Base-by-base conservation (phyloP, 2,888 invertebrate species). In the Steromphala cineraria region DNA sequence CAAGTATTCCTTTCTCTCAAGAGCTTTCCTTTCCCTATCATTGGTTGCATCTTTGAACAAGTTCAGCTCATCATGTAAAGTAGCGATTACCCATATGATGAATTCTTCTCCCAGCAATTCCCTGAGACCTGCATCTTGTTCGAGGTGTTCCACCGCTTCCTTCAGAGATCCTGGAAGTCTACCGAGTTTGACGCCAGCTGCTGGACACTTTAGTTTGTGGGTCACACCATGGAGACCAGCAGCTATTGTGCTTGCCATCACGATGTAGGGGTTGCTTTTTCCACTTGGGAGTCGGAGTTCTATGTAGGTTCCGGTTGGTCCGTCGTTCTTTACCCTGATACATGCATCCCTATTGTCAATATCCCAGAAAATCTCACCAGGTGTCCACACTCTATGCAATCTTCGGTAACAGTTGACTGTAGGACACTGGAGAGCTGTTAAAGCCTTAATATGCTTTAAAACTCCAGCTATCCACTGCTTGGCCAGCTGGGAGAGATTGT, bases 401-500 rank as follows among this genome's bases (percentile, higher is more conserved):
- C 77, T 56, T 28, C 76, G 71, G 62, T 78, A 82, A 36, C 82
- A 82, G 80, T 82, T 82, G 80, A 78, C 71, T 13, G 77, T 82
- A n/a, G 82, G 82, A 46, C 82, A 75, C 24, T 52, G 77, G 10
- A 82, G 31, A 1, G 80, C 76, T 71, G 82, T 82, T 52, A 82
- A 52, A 2, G 77, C 55, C 19, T 36, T 46, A 8, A 71, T 80
- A 21, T 82, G 82, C 19, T 71, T 31, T n/a, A 82, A 36, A 40
- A 82, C 28, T 28, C 82, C 82, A n/a, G 82, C 80, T 24, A 79
- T 56, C 82, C 82, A 82, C 13, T 46, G 46, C 46, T 46, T 46
- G 13, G 46, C 46, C 46, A 46, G 46, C 1, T 4, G 1, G 10
- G 46, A 46, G 46, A 46, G 46, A 46, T 46, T 46, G 13, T 46